A percentile compares a stretch with the other conserved stretches of the same genome.
phyloP scores from a whole-genome alignment of 2,888 invertebrate species.

The Sericinus montela region DNA sequence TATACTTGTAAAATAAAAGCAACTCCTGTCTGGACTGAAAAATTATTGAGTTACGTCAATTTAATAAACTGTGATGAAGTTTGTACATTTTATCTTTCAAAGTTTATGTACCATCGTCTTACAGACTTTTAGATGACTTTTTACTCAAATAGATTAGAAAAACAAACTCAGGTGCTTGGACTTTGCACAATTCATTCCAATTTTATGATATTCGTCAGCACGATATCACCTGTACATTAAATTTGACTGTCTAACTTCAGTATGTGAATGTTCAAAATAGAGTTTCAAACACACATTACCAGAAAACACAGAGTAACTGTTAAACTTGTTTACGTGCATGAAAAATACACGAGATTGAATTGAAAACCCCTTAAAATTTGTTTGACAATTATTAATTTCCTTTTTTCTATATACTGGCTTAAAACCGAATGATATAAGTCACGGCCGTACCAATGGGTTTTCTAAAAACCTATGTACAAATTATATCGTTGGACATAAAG shows the following conservation, averaged over 20 bases:
- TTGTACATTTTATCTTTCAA: constrained; percentile 9
- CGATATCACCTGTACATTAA: constrained; percentile 18
- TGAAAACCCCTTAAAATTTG: background rate
- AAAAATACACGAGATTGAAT: too few species aligned
- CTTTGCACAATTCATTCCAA: constrained; percentile 9
- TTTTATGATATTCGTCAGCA: constrained; percentile 17
- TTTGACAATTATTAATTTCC: background rate
- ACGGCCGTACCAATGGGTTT: too few species aligned
- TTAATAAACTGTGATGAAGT: constrained; percentile 5
- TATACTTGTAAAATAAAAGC: too few species aligned
- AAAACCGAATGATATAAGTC: too few species aligned
- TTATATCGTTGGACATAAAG: too few species aligned
- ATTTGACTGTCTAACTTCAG: constrained; percentile 16
- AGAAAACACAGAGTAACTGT: constrained; percentile 6
- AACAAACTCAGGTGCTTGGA: constrained; percentile 6
- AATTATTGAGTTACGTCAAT: background rate
- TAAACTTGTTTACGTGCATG: background rate
- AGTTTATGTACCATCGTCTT: constrained; percentile 5
- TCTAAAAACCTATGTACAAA: too few species aligned
- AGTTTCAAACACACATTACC: constrained; percentile 18
- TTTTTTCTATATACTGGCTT: too few species aligned
- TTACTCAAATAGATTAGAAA: constrained; percentile 16
- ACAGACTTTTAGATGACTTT: constrained; percentile 9
- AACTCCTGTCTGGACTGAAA: too few species aligned
- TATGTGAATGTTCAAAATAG: constrained; percentile 14